These are phyloP conservation scores for Muricea muricata DNA, from an alignment of 92 coral and sea anemone species.

Conservation along the genomic window DNA sequence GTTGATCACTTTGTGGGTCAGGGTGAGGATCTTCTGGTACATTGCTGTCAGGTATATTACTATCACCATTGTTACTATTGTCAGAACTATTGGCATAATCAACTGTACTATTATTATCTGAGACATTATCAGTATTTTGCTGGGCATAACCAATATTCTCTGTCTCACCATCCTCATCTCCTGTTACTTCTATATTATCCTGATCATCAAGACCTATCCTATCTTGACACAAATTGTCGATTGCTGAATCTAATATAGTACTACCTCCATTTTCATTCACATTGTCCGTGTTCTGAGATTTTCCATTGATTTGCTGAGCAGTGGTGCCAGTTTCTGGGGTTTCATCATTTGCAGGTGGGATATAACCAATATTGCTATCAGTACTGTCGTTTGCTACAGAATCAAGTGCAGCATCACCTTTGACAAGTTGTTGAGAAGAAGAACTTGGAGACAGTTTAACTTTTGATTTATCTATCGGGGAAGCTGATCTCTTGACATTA, in stretches of 20 bases:
- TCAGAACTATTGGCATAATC: not conserved
- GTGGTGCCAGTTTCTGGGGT: not conserved
- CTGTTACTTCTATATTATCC: not conserved
- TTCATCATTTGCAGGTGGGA: not conserved
- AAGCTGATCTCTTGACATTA: not conserved
- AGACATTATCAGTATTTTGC: not conserved
- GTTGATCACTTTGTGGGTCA: not conserved
- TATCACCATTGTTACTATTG: not conserved
- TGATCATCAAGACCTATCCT: not conserved
- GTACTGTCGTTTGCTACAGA: not conserved
- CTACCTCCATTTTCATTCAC: not conserved
- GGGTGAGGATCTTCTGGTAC: conserved; percentile 17
- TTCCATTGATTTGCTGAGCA: not conserved
- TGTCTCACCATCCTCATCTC: not conserved
- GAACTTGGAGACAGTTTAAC: not conserved
- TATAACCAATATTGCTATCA: not conserved
- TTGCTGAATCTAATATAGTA: not conserved
- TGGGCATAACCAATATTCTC: not conserved
- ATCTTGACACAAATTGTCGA: not conserved
- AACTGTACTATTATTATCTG: conserved; percentile 13
- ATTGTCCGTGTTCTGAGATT: not conserved
- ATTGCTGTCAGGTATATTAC: conserved; percentile 17
- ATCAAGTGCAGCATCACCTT: not conserved
- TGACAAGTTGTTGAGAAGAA: not conserved
- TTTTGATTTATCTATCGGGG: not conserved